phyloP scores from a whole-genome alignment of 1,140 invertebrate genomes.

The Thaumetopoea pityocampa region DNA sequence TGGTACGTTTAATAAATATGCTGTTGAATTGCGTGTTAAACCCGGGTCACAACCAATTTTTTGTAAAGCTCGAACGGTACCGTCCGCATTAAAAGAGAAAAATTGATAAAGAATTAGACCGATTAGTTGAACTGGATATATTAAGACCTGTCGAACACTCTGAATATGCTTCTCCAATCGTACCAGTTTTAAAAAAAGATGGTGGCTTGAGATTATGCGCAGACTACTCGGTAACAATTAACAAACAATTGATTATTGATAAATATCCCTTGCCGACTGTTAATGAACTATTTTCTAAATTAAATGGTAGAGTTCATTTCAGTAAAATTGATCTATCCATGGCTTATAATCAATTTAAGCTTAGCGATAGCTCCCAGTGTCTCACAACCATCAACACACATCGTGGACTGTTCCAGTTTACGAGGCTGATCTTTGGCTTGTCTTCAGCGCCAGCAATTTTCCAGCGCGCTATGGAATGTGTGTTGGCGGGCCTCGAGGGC shows the following conservation, averaged over 20 bases:
- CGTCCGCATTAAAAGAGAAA: no score
- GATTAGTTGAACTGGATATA: no score
- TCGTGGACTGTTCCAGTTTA: conserved; percentile 24
- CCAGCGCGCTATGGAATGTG: conserved; percentile 30
- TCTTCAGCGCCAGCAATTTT: conserved; percentile 25
- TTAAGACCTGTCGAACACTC: no score
- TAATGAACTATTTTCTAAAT: conserved; percentile 23
- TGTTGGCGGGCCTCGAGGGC: conserved; percentile 22
- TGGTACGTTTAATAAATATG: no score
- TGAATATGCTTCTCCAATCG: no score
- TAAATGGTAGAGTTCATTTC: conserved; percentile 22
- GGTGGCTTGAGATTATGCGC: no score
- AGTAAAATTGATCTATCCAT: conserved; percentile 22
- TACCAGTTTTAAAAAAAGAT: no score
- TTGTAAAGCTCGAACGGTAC: no score
- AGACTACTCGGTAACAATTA: no score
- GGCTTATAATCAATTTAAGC: conserved; percentile 24
- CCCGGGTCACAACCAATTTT: no score
- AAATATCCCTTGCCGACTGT: conserved; percentile 27
- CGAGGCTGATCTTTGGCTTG: conserved; percentile 24
- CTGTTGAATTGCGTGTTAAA: no score
- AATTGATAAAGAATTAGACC: no score
- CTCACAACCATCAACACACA: conserved; percentile 29
- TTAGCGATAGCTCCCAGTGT: conserved; percentile 19
- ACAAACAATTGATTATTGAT: conserved; percentile 16